A percentile compares a stretch with the other conserved stretches of the same genome.
phyloP scores from a whole-genome alignment of 2,888 invertebrate species.

The Melanchra persicariae region DNA sequence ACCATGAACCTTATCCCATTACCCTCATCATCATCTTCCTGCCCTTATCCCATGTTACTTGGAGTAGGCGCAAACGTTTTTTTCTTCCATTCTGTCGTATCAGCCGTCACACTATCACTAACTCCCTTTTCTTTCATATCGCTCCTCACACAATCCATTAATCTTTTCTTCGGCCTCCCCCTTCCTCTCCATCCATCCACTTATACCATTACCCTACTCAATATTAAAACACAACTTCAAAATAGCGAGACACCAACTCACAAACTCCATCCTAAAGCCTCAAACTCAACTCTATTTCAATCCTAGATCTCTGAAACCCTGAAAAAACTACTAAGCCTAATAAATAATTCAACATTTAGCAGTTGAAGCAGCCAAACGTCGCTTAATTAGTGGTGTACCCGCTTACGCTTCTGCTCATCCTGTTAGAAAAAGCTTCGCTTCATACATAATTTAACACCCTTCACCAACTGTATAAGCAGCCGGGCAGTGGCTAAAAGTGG shows the following conservation, averaged over 20 bases:
- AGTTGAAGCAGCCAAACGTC: constrained; percentile 51
- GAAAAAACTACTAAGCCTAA: constrained; percentile 47
- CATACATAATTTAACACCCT: constrained; percentile 51
- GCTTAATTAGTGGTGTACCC: constrained; percentile 52
- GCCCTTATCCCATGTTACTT: too few relatives aligned
- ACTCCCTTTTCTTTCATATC: too few relatives aligned
- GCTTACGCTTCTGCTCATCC: constrained; percentile 56
- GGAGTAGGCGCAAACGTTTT: too few relatives aligned
- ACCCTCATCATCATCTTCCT: too few relatives aligned
- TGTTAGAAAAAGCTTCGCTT: constrained; percentile 54
- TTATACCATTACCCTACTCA: background rate
- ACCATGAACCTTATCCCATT: too few relatives aligned
- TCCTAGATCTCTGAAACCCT: constrained; percentile 16
- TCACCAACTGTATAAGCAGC: constrained; percentile 54
- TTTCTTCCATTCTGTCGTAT: too few relatives aligned
- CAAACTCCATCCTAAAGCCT: background rate
- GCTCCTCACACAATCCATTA: too few relatives aligned
- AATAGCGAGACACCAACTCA: background rate
- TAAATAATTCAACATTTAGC: constrained; percentile 52
- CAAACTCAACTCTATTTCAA: constrained; percentile 45
- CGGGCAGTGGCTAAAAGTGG: constrained; percentile 43
- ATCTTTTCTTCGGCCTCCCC: too few relatives aligned
- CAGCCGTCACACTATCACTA: too few relatives aligned
- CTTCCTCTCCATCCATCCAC: too few relatives aligned
- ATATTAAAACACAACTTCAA: background rate